Evolutionary conservation across 2,797 vertebrate species (phyloP).

Genomic region (Dermochelys coriacea): DNA sequence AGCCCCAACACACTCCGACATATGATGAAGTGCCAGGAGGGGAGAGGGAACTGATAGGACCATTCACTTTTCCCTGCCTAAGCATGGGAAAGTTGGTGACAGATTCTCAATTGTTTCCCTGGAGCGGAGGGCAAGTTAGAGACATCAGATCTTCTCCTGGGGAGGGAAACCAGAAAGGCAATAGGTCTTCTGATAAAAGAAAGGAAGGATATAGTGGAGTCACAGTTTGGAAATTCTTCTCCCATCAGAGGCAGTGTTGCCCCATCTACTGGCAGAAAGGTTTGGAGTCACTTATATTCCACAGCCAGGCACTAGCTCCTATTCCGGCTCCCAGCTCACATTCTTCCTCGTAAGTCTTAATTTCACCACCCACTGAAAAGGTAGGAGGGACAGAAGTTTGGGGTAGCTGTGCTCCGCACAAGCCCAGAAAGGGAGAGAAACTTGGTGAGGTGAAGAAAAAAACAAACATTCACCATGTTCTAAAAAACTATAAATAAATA

Average conservation of each 20-base stretch:
- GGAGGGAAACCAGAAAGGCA: not conserved
- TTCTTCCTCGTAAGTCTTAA: not conserved
- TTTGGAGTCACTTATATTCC: not conserved
- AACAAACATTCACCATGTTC: not conserved
- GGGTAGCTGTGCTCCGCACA: fast-evolving
- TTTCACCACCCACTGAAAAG: not conserved
- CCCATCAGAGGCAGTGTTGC: slow-evolving; percentile 62
- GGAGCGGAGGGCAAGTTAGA: not conserved
- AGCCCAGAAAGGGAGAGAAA: not conserved
- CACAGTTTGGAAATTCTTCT: not conserved
- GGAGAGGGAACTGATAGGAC: not conserved
- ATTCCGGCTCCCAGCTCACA: not conserved
- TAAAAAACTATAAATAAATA: not conserved
- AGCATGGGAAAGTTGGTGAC: not conserved
- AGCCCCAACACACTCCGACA: not conserved
- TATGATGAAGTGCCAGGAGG: not conserved
- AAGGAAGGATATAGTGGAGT: not conserved
- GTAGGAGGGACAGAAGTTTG: not conserved
- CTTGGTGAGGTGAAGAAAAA: not conserved
- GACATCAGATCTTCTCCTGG: not conserved
- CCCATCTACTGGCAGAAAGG: slow-evolving; percentile 65
- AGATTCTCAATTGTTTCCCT: not conserved
- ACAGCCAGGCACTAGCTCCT: not conserved
- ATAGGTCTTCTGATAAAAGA: not conserved
- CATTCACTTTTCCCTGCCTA: not conserved